phyloP scores from a whole-genome alignment of 2,888 invertebrate species.

The Oscheius myriophilus region DNA sequence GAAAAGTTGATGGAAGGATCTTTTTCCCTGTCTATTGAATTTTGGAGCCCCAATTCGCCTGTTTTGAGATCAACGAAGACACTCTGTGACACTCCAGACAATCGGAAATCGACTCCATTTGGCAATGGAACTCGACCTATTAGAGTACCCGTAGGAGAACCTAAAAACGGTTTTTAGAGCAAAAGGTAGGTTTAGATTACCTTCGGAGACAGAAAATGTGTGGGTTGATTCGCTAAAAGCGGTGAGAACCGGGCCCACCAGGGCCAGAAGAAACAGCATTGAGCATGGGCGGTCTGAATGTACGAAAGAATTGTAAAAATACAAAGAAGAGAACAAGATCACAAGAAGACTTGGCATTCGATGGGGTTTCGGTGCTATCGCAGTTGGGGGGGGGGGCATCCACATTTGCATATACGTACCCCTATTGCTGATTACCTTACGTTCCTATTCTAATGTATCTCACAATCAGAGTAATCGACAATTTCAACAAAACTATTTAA shows the following conservation, averaged over 20 bases:
- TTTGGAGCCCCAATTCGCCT: constrained; percentile 15
- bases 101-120: constrained; percentile 32
- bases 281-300: constrained; percentile 14
- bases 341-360: not conserved
- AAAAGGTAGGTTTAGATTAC: not conserved
- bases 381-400: too few species aligned
- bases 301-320: not conserved
- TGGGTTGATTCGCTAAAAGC: constrained; percentile 13
- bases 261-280: constrained; percentile 23
- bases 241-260: constrained; percentile 11
- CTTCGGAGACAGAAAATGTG: constrained; percentile 17
- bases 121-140: constrained; percentile 29
- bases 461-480: too few species aligned
- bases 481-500: too few species aligned
- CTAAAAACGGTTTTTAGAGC: constrained; percentile 28
- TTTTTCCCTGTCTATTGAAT: constrained; percentile 1
- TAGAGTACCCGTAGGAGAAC: constrained; percentile 33
- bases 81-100: constrained; percentile 38
- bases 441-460: too few species aligned
- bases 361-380: not conserved
- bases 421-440: too few species aligned
- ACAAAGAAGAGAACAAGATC: not conserved
- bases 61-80: constrained; percentile 32
- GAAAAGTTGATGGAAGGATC: constrained; percentile 36
- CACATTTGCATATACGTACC: too few species aligned